phyloP scores from a whole-genome alignment of 2,888 invertebrate species.

The Artemia sinica region DNA sequence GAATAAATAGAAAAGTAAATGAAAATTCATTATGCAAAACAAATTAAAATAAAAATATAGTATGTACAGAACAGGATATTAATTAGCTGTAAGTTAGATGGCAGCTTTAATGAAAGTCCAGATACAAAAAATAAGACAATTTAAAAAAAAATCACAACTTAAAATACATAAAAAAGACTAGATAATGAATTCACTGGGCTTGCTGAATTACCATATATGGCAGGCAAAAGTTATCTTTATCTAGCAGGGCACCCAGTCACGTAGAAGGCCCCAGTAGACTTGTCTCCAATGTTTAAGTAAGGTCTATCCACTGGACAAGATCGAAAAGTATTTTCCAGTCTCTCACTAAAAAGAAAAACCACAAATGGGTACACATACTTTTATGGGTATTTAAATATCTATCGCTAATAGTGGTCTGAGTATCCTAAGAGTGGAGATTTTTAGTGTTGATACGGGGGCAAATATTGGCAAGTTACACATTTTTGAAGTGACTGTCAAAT shows the following conservation, averaged over 20 bases:
- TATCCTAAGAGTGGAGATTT: no score
- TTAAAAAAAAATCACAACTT: not conserved
- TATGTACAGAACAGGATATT: no score
- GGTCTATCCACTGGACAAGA: constrained; percentile 15
- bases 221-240: not conserved
- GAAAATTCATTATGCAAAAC: no score
- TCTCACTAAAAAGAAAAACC: constrained; percentile 15
- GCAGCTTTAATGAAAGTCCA: no score
- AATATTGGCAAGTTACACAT: no score
- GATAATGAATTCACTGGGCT: not conserved
- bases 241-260: constrained; percentile 1
- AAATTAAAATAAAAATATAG: no score
- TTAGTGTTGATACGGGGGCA: no score
- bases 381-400: no score
- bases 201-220: not conserved
- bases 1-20: no score
- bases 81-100: no score
- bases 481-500: no score
- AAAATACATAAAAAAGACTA: not conserved
- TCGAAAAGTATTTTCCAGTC: constrained; percentile 19
- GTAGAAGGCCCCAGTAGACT: not conserved
- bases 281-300: constrained; percentile 19
- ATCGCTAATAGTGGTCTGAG: no score
- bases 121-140: not conserved
- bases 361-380: not conserved